Evolutionary conservation across 1,140 invertebrate species (phyloP).

Genomic region (Brachionus manjavacas): DNA sequence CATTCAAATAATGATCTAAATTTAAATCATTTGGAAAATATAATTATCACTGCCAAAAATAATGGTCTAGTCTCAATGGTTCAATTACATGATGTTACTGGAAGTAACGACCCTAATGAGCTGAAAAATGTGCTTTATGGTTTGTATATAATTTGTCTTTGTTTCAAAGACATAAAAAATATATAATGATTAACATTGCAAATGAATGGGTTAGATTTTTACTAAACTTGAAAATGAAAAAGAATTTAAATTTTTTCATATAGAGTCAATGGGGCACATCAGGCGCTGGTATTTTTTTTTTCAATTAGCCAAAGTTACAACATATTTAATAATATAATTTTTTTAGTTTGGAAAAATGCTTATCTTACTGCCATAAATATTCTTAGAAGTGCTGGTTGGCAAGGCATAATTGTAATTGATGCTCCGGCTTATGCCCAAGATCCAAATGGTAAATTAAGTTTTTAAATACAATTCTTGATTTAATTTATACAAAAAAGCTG

Average conservation of each 20-base stretch:
- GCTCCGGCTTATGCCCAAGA: constrained; percentile 27
- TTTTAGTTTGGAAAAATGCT: constrained; percentile 7
- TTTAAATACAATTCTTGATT: background rate
- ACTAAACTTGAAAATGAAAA: background rate
- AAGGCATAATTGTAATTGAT: constrained; percentile 19
- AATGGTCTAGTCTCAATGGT: background rate
- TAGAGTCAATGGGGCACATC: constrained; percentile 13
- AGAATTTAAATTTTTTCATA: background rate
- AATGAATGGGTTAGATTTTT: constrained; percentile 13
- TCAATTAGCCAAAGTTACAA: no score
- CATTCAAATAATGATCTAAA: background rate
- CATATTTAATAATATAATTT: background rate
- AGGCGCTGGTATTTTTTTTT: background rate
- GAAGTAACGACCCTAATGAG: background rate
- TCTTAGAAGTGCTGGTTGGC: constrained; percentile 19
- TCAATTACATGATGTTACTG: constrained; percentile 8
- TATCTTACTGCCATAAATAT: background rate
- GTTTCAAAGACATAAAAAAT: constrained; percentile 4
- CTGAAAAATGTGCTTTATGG: constrained; percentile 5
- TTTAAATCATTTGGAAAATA: constrained; percentile 19
- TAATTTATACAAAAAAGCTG: background rate
- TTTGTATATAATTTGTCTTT: background rate
- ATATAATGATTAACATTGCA: constrained; percentile 22
- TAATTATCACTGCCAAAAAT: constrained; percentile 11
- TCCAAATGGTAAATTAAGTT: constrained; percentile 5